These are phyloP conservation scores for Muricea muricata DNA, from an alignment of 92 coral and sea anemone species.

Conservation along the genomic window DNA sequence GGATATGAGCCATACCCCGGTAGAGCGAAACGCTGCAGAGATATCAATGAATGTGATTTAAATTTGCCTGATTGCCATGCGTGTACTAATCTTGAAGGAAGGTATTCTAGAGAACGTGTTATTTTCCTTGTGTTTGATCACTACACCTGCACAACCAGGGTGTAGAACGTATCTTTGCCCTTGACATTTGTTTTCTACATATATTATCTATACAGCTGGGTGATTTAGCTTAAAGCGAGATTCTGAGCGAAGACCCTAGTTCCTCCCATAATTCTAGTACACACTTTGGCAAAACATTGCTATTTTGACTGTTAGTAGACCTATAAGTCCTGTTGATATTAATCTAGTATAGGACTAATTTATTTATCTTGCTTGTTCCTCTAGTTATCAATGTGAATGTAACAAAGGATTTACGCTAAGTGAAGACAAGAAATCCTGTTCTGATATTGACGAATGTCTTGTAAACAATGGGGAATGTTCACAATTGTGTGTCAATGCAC, in stretches of 20 bases:
- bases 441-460: slow-evolving; percentile 88
- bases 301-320: not conserved
- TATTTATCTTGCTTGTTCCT: not conserved
- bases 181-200: too few relatives aligned
- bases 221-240: too few relatives aligned
- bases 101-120: too few relatives aligned
- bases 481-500: slow-evolving; percentile 88
- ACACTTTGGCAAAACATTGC: not conserved
- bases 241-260: too few relatives aligned
- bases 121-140: too few relatives aligned
- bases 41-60: slow-evolving; percentile 84
- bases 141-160: too few relatives aligned
- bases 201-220: too few relatives aligned
- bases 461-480: slow-evolving; percentile 85
- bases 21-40: slow-evolving; percentile 80
- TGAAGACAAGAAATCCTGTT: slow-evolving; percentile 78
- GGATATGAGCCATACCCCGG: slow-evolving; percentile 75
- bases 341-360: too few relatives aligned
- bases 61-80: slow-evolving; percentile 92
- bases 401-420: slow-evolving; percentile 71
- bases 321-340: not conserved
- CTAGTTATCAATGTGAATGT: slow-evolving; percentile 85
- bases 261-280: too few relatives aligned
- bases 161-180: too few relatives aligned
- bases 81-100: slow-evolving; percentile 80